phyloP scores from a whole-genome alignment of 1,140 invertebrate genomes.

The Drosophila nannoptera region DNA sequence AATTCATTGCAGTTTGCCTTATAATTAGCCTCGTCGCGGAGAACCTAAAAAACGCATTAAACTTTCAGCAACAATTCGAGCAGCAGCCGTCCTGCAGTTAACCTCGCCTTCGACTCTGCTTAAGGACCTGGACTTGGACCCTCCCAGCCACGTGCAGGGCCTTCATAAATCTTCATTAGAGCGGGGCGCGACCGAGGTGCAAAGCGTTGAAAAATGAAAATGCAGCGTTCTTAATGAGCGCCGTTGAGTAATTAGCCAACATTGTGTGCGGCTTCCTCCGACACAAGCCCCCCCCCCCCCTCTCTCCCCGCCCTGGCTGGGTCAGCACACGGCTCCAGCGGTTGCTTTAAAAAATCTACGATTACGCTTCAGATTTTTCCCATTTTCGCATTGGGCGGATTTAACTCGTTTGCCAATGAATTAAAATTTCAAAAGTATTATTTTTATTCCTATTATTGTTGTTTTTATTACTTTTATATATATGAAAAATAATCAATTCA shows the following conservation, averaged over 20 bases:
- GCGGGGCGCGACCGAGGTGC: slow-evolving; percentile 36
- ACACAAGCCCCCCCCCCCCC: background rate
- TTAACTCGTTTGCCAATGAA: too few species aligned
- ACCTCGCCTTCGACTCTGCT: slow-evolving; percentile 40
- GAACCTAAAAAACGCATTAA: slow-evolving; percentile 72
- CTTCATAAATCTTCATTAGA: slow-evolving; percentile 74
- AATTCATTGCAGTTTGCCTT: slow-evolving; percentile 72
- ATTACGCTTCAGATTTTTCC: too few species aligned
- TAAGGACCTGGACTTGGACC: slow-evolving; percentile 33
- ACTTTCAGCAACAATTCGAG: slow-evolving; percentile 62
- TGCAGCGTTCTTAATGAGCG: slow-evolving; percentile 74
- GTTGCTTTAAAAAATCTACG: too few species aligned
- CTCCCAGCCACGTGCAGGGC: slow-evolving; percentile 23
- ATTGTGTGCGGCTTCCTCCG: slow-evolving; percentile 54
- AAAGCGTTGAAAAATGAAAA: slow-evolving; percentile 75
- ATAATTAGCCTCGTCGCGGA: slow-evolving; percentile 53
- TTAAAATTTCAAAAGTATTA: too few species aligned
- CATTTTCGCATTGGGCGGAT: too few species aligned
- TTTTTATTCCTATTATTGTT: too few species aligned
- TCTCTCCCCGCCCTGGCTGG: background rate
- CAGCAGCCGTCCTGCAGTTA: slow-evolving; percentile 22
- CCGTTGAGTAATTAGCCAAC: slow-evolving; percentile 75
- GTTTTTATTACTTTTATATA: too few species aligned
- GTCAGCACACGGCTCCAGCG: slow-evolving; percentile 9
- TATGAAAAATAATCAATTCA: too few species aligned